A percentile compares a stretch with the other conserved stretches of the same genome.
Conservation (phyloP, 2,797 vertebrate genomes). For the Tiaroga cobitis region DNA sequence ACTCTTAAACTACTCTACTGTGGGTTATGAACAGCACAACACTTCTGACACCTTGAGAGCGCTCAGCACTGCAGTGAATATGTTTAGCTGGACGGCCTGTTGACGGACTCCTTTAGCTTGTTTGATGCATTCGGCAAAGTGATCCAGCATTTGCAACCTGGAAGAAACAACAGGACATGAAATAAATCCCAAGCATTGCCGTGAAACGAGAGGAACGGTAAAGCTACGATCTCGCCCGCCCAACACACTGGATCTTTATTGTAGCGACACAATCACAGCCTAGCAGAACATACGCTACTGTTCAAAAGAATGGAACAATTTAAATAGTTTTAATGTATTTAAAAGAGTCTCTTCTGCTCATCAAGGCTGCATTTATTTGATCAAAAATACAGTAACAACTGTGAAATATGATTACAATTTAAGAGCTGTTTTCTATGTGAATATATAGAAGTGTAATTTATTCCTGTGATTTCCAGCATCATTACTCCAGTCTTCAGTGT, state of each 20-base stretch:
- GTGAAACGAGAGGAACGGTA: background rate
- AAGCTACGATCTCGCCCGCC: background rate
- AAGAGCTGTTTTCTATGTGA: too few species aligned
- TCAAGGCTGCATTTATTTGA: too few species aligned
- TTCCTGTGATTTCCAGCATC: too few species aligned
- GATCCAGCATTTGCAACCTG: conserved; percentile 98
- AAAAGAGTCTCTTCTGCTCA: too few species aligned
- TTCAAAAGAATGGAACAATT: too few species aligned
- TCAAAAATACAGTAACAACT: too few species aligned
- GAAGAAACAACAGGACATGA: conserved; percentile 36
- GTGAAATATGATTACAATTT: too few species aligned
- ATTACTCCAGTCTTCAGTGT: too few species aligned
- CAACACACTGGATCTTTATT: background rate
- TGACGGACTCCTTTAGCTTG: conserved; percentile 98
- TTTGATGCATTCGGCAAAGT: conserved; percentile 99
- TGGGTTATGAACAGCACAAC: too few species aligned
- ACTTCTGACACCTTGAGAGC: conserved; percentile 87
- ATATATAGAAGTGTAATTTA: too few species aligned
- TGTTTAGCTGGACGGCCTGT: conserved; percentile 98
- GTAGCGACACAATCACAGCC: background rate
- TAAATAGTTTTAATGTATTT: too few species aligned
- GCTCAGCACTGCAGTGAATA: conserved; percentile 97
- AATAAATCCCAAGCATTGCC: background rate
- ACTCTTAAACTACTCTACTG: background rate
- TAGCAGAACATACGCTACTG: background rate